Evolutionary conservation across 2,888 invertebrate species (phyloP), one percentile per base, ranked within the genome.

Genomic region (Lasioglossum pauxillum): DNA sequence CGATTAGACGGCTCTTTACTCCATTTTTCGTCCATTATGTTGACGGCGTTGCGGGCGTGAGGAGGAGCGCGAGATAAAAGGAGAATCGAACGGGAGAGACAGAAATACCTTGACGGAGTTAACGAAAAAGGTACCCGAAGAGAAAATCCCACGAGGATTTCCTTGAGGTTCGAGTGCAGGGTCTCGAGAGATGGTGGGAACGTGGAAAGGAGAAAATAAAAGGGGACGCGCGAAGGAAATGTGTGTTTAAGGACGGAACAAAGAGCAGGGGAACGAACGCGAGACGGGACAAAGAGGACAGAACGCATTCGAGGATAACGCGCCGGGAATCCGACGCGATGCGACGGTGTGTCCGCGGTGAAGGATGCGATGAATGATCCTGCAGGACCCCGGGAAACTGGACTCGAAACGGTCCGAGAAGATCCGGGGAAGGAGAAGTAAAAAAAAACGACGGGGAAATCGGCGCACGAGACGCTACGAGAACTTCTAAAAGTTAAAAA

Each of bases 101-200:
- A 75, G 80, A 81, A 80, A 90, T 77, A 81, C 78, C 80, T 84
- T 87, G 86, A 89, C 80, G 82, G 85, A 89, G 83, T 90, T 90
- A 91, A 88, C 87, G 87, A 91, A 91, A 88, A n/a, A n/a, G 87
- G 88, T 86, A 90, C 72, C 85, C 81, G 76, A 87, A 78, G 85
- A 80, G 88, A 44, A 88, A 90, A 88, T 90, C 86, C 89, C 87
- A 76, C 81, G 88, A 23, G 88, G 92, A 90, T 89, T 88, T 87
- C 79, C 82, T 77, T 27, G 86, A 53, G 82, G 69, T 78, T 44
- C 72, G 16, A 76, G 75, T n/a, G 35, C 44, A 10, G 0, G 5
- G 23, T n/a, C 53, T 53, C 53, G 23, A n/a, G 16, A 67, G 67
- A 46, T 19, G 19, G 78, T 23, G 72, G 53, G 46, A 35, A 2